Percentiles rank a stretch among this genome's conserved stretches.
phyloP scores from a whole-genome alignment of 2,113 vertebrate species.

The Pao palembangensis region DNA sequence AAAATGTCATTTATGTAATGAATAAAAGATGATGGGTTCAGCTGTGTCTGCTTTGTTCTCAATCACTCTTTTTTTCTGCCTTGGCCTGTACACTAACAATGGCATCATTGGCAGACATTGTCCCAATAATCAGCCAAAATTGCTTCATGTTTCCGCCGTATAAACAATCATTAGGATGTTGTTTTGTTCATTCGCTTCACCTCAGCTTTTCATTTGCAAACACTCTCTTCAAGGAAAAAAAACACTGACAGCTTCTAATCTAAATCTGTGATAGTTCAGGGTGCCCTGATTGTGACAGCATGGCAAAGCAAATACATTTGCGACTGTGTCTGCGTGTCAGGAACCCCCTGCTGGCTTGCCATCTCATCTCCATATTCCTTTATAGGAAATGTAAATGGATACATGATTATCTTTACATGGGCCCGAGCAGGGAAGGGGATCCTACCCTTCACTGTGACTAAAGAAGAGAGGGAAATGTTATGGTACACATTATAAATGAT shows the following conservation, averaged over 20 bases:
- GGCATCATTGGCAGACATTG: slow-evolving; percentile 73
- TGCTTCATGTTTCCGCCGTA: slow-evolving; percentile 71
- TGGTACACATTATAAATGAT: slow-evolving; percentile 71
- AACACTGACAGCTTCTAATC: slow-evolving; percentile 67
- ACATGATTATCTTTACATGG: slow-evolving; percentile 75
- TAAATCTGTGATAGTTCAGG: slow-evolving; percentile 68
- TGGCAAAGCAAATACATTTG: slow-evolving; percentile 63
- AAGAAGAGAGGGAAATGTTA: slow-evolving; percentile 67
- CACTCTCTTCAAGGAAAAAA: slow-evolving; percentile 62
- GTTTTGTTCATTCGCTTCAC: slow-evolving; percentile 72
- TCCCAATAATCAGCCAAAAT: slow-evolving; percentile 73
- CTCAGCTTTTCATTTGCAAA: slow-evolving; percentile 69
- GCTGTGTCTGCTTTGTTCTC: slow-evolving; percentile 72
- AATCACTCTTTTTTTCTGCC: slow-evolving; percentile 56
- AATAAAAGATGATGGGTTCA: slow-evolving; percentile 75
- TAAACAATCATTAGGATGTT: slow-evolving; percentile 77
- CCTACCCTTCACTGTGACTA: slow-evolving; percentile 65
- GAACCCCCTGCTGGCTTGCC: slow-evolving; percentile 60
- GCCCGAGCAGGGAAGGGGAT: slow-evolving; percentile 66
- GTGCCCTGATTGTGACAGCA: slow-evolving; percentile 69
- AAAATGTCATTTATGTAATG: slow-evolving; percentile 76
- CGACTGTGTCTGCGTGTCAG: slow-evolving; percentile 52
- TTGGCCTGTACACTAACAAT: slow-evolving; percentile 71
- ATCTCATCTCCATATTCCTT: slow-evolving; percentile 73
- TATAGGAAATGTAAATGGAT: slow-evolving; percentile 74